These are phyloP conservation scores for Corvus cornix DNA, from an alignment of 2,113 vertebrate genomes.

Conservation along the genomic window DNA sequence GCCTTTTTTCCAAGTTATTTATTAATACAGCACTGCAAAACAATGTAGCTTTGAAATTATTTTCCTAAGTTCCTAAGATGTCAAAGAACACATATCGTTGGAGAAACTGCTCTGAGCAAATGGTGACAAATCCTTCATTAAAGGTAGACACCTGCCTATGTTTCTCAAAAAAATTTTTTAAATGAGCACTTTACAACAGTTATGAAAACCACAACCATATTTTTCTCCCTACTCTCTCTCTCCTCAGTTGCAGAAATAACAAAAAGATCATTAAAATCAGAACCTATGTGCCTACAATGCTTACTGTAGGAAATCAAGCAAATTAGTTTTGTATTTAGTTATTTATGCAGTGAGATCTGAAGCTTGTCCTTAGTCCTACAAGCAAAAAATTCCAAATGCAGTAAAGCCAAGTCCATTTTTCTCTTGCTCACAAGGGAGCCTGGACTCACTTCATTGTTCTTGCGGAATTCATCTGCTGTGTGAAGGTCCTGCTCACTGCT, in stretches of 20 bases:
- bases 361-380: not conserved
- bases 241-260: not conserved
- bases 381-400: not conserved
- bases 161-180: not conserved
- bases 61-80: not conserved
- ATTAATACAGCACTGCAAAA: not conserved
- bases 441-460: not conserved
- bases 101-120: not conserved
- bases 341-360: not conserved
- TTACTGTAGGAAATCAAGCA: not conserved
- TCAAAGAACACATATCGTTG: not conserved
- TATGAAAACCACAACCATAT: not conserved
- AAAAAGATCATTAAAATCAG: not conserved
- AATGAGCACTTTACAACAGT: not conserved
- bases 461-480: not conserved
- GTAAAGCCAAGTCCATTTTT: not conserved
- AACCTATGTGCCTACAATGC: not conserved
- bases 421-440: not conserved
- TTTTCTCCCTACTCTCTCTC: not conserved
- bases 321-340: not conserved
- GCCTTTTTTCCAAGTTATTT: not conserved
- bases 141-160: not conserved
- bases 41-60: not conserved
- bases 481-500: slow-evolving; percentile 18
- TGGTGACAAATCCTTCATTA: not conserved